A percentile compares a stretch with the other conserved stretches of the same genome.
Conservation (phyloP, 2,797 vertebrate genomes). For the Thamnophis elegans region DNA sequence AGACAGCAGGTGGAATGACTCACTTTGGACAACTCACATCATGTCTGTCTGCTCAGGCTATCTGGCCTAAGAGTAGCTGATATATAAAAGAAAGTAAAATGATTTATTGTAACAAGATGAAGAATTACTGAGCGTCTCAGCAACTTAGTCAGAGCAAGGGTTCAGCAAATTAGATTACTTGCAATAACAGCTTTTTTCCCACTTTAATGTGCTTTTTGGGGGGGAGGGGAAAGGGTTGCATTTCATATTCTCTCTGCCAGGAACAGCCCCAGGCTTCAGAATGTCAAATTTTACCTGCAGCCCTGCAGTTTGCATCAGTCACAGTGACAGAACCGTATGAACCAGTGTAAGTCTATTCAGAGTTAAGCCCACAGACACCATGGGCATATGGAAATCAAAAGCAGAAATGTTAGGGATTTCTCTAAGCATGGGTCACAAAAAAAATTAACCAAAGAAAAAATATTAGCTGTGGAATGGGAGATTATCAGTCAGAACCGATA, state of each 20-base stretch:
- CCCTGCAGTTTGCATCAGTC: constrained; percentile 87
- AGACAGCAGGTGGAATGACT: constrained; percentile 99
- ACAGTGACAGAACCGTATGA: constrained; percentile 87
- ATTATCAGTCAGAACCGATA: constrained; percentile 72
- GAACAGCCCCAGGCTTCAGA: constrained; percentile 79
- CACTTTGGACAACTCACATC: constrained; percentile 99
- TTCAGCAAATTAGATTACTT: constrained; percentile 94
- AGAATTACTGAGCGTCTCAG: constrained; percentile 90
- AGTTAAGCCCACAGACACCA: constrained; percentile 81
- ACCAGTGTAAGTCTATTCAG: constrained; percentile 76
- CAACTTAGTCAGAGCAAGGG: constrained; percentile 98
- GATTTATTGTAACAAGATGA: constrained; percentile 99
- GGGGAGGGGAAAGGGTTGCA: not conserved
- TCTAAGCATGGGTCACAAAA: constrained; percentile 84
- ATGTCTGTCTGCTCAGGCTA: constrained; percentile 99
- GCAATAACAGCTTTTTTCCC: constrained; percentile 85
- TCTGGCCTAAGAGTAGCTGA: constrained; percentile 99
- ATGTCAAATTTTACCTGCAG: constrained; percentile 83
- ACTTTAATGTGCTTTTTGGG: constrained; percentile 58
- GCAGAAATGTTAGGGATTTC: constrained; percentile 86
- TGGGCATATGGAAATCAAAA: constrained; percentile 79
- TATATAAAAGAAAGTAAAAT: constrained; percentile 99
- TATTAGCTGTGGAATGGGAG: constrained; percentile 80
- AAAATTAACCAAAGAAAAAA: constrained; percentile 80
- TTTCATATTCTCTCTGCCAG: constrained; percentile 74